A percentile compares a stretch with the other conserved stretches of the same genome.
Conservation (phyloP, 2,888 invertebrate species). For the Saturnia japonica region DNA sequence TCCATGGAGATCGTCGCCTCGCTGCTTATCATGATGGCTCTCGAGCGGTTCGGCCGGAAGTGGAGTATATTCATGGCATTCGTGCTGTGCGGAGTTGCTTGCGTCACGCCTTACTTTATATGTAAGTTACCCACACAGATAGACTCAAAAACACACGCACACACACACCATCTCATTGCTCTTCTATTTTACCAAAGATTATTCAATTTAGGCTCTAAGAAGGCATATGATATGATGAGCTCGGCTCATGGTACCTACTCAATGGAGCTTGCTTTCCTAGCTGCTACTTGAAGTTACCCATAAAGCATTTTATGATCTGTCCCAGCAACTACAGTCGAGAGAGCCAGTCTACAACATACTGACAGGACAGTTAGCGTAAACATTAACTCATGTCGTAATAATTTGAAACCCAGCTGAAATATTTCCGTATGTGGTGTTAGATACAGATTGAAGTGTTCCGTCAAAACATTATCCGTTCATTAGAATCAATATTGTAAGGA, state of each 20-base stretch:
- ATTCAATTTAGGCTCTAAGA: no score
- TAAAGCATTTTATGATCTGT: no score
- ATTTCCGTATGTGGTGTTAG: not conserved
- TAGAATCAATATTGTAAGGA: no score
- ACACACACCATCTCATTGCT: not conserved
- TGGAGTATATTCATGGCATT: slow-evolving; percentile 64
- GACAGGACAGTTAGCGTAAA: not conserved
- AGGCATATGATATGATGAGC: not conserved
- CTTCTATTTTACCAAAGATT: not conserved
- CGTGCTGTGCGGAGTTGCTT: slow-evolving; percentile 61
- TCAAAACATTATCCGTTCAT: not conserved
- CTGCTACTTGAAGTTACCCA: no score
- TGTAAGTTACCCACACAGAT: slow-evolving; percentile 43
- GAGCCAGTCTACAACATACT: not conserved
- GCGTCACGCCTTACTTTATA: slow-evolving; percentile 61
- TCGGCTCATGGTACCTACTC: no score
- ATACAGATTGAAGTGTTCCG: not conserved
- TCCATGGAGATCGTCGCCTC: slow-evolving; percentile 75
- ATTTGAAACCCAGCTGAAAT: not conserved
- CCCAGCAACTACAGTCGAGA: not conserved
- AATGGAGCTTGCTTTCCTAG: no score
- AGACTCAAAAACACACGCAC: no score
- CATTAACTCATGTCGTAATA: not conserved
- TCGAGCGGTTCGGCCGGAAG: slow-evolving; percentile 68
- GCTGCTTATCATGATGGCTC: slow-evolving; percentile 69